Percentiles rank a stretch among this genome's conserved stretches.
These are phyloP conservation scores for Drosophila varians DNA, from an alignment of 1,140 invertebrate genomes.

Conservation along the genomic window DNA sequence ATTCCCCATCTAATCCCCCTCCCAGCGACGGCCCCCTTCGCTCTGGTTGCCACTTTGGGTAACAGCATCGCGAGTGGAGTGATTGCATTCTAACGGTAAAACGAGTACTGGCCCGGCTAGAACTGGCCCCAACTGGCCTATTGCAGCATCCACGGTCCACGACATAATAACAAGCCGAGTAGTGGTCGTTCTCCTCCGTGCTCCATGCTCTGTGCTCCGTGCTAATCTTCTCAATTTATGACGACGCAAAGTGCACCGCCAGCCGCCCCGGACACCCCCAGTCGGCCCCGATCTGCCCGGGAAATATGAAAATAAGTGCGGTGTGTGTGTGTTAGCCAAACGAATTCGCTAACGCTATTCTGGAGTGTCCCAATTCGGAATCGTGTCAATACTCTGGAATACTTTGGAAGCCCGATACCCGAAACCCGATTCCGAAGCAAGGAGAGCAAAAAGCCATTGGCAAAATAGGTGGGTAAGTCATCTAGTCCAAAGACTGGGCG, in stretches of 20 bases:
- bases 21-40: neutral
- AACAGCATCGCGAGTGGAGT: constrained; percentile 72
- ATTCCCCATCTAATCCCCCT: neutral
- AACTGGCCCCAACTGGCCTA: constrained; percentile 64
- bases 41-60: constrained; percentile 11
- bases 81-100: constrained; percentile 81
- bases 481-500: neutral
- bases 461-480: constrained; percentile 54
- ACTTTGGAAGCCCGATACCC: constrained; percentile 38
- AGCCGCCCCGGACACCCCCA: constrained; percentile 8
- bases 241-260: constrained; percentile 68
- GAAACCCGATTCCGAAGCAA: constrained; percentile 26
- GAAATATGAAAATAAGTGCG: constrained; percentile 3
- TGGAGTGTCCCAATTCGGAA: constrained; percentile 67
- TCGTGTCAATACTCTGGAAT: constrained; percentile 66
- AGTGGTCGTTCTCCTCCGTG: constrained; percentile 50
- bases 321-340: constrained; percentile 30
- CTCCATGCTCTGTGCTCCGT: constrained; percentile 51
- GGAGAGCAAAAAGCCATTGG: constrained; percentile 3
- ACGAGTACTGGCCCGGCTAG: constrained; percentile 73
- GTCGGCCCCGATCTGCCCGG: neutral
- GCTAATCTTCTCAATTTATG: constrained; percentile 79
- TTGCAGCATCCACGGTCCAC: constrained; percentile 73
- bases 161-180: constrained; percentile 50
- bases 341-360: constrained; percentile 70